These are phyloP conservation scores for Hydrocynus forskahlii DNA, from an alignment of 2,797 vertebrate genomes.

Conservation along the genomic window DNA sequence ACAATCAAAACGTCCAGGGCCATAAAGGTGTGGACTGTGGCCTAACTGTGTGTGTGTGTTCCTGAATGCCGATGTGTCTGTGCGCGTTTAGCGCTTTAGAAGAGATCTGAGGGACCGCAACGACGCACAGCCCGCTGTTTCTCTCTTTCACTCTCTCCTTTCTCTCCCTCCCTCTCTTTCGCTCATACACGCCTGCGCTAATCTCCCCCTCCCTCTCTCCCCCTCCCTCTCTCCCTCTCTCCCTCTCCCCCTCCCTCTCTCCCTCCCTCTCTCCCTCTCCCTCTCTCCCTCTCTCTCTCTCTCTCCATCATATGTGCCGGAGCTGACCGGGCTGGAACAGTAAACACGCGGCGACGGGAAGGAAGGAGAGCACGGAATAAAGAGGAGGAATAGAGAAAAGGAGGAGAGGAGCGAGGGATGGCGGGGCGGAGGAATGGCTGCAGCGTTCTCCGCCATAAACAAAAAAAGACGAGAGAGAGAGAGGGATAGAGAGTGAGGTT, in stretches of 20 bases:
- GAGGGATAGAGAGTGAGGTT: no score
- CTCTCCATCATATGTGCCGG: conserved; percentile 71
- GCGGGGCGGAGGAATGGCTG: conserved; percentile 54
- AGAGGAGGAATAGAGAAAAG: conserved; percentile 27
- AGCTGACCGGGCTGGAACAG: conserved; percentile 31
- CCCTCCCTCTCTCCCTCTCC: conserved; percentile 38
- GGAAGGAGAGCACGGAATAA: conserved; percentile 10
- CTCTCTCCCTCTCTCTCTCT: conserved; percentile 52
- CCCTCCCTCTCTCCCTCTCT: conserved; percentile 34
- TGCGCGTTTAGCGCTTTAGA: conserved; percentile 16
- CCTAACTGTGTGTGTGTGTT: neutral
- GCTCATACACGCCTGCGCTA: conserved; percentile 74
- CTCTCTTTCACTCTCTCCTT: neutral
- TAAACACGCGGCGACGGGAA: conserved; percentile 24
- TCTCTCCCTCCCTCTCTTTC: conserved; percentile 12
- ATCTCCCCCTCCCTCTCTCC: conserved; percentile 61
- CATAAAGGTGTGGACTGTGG: no score
- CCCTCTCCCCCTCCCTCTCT: neutral
- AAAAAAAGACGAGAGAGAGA: conserved; percentile 59
- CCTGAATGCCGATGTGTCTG: conserved; percentile 3
- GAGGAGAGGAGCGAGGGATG: conserved; percentile 47
- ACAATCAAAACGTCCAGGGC: no score
- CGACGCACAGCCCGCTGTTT: conserved; percentile 14
- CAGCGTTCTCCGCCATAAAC: conserved; percentile 70
- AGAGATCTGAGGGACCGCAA: conserved; percentile 18